phyloP scores from a whole-genome alignment of 2,888 invertebrate genomes.

The Eurytoma californica region DNA sequence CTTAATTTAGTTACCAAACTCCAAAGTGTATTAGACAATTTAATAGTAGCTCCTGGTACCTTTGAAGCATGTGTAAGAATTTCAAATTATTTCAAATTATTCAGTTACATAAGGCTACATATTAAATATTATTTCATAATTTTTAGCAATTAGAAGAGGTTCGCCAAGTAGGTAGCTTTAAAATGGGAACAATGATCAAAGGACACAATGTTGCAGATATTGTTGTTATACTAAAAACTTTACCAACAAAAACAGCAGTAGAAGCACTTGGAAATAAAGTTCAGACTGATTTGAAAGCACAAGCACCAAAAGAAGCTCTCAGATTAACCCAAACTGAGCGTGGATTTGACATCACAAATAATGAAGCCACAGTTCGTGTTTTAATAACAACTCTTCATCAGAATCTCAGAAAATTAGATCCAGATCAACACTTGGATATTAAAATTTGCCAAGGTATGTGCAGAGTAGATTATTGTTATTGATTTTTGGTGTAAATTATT shows the following conservation, averaged over 20 bases:
- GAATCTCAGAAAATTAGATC: slow-evolving; percentile 94
- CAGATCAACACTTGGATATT: slow-evolving; percentile 85
- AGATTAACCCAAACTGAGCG: slow-evolving; percentile 79
- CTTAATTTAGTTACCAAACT: slow-evolving; percentile 95
- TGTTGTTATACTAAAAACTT: slow-evolving; percentile 95
- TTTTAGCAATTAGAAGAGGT: slow-evolving; percentile 93
- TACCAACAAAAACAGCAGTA: slow-evolving; percentile 96
- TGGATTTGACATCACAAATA: slow-evolving; percentile 92
- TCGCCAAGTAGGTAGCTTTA: slow-evolving; percentile 97
- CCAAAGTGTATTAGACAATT: slow-evolving; percentile 94
- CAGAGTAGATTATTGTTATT: neutral
- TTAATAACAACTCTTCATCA: slow-evolving; percentile 96
- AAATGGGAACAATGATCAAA: slow-evolving; percentile 97
- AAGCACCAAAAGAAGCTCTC: slow-evolving; percentile 80
- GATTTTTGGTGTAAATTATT: neutral
- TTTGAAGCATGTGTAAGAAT: slow-evolving; percentile 94
- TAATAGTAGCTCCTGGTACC: slow-evolving; percentile 94
- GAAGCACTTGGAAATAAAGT: slow-evolving; percentile 93
- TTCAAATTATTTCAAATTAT: slow-evolving; percentile 14
- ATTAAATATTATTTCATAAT: neutral
- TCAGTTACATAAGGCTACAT: slow-evolving; percentile 2
- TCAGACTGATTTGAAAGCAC: slow-evolving; percentile 88
- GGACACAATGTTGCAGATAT: slow-evolving; percentile 97
- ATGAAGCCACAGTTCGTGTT: slow-evolving; percentile 90
- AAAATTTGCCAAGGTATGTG: slow-evolving; percentile 76